Percentiles rank a stretch among this genome's conserved stretches.
Conservation (phyloP, 1,140 invertebrate species). For the Dufourea novaeangliae region DNA sequence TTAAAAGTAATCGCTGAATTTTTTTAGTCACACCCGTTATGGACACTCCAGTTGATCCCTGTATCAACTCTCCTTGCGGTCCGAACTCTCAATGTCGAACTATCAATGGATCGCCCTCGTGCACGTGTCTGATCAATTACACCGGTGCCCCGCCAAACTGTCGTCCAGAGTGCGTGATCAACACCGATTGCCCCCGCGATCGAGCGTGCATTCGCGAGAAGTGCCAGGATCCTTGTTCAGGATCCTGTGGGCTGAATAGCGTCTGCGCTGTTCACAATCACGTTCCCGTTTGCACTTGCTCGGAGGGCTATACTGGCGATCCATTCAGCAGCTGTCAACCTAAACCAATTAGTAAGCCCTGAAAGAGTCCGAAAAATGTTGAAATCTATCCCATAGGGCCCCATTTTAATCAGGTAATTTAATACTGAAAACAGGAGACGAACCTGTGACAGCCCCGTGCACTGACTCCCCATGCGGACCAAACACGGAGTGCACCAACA, state of each 20-base stretch:
- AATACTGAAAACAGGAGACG: not conserved
- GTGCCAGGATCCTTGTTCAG: slow-evolving; percentile 89
- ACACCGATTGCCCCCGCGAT: slow-evolving; percentile 86
- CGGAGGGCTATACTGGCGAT: slow-evolving; percentile 92
- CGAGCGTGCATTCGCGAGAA: slow-evolving; percentile 88
- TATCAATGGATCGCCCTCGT: slow-evolving; percentile 67
- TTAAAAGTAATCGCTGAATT: slow-evolving; percentile 1
- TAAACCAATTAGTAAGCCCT: slow-evolving; percentile 27
- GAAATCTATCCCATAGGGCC: slow-evolving; percentile 33
- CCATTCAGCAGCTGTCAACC: slow-evolving; percentile 84
- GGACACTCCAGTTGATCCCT: slow-evolving; percentile 75
- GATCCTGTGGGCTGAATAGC: slow-evolving; percentile 87
- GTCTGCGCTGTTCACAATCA: slow-evolving; percentile 87
- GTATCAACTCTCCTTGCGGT: slow-evolving; percentile 84
- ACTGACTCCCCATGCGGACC: slow-evolving; percentile 88
- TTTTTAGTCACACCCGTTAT: not conserved
- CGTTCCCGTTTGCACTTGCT: slow-evolving; percentile 89
- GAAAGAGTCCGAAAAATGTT: not conserved
- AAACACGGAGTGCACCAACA: slow-evolving; percentile 86
- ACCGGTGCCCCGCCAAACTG: slow-evolving; percentile 86
- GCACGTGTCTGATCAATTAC: slow-evolving; percentile 83
- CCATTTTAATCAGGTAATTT: slow-evolving; percentile 30
- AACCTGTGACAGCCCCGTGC: slow-evolving; percentile 82
- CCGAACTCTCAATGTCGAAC: slow-evolving; percentile 80
- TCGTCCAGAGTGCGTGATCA: slow-evolving; percentile 86